A percentile compares a stretch with the other conserved stretches of the same genome.
These are phyloP conservation scores for Momotus momota DNA, from an alignment of 2,797 vertebrate species.

Conservation along the genomic window DNA sequence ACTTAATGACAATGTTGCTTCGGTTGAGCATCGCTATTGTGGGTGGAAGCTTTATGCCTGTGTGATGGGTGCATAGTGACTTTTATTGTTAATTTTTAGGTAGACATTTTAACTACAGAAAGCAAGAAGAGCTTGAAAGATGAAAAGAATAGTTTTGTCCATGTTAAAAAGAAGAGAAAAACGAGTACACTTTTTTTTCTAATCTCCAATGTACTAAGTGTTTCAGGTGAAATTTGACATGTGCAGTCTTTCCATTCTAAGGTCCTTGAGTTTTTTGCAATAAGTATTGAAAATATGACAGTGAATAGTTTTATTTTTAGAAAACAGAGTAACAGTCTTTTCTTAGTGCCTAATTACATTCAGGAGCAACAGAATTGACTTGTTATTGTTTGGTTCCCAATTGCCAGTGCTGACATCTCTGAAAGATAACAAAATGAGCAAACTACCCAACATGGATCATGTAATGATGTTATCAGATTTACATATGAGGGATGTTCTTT, in stretches of 20 bases:
- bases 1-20: background rate
- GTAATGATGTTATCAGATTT: conserved; percentile 17
- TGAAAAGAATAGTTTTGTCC: background rate
- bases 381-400: background rate
- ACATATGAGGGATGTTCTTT: conserved; percentile 4
- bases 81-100: background rate
- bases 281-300: background rate
- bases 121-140: background rate
- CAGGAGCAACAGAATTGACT: conserved; percentile 10
- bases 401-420: background rate
- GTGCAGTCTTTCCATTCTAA: background rate
- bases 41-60: background rate
- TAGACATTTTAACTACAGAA: background rate
- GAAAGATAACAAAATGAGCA: background rate
- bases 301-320: background rate
- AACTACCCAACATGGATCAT: background rate
- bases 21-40: background rate
- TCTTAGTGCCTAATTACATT: background rate
- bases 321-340: background rate
- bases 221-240: background rate
- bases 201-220: background rate
- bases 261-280: background rate
- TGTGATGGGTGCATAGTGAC: background rate
- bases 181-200: background rate
- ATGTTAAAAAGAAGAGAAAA: background rate